Evolutionary conservation across 2,113 vertebrate species (phyloP).

Genomic region (Setophaga coronata): DNA sequence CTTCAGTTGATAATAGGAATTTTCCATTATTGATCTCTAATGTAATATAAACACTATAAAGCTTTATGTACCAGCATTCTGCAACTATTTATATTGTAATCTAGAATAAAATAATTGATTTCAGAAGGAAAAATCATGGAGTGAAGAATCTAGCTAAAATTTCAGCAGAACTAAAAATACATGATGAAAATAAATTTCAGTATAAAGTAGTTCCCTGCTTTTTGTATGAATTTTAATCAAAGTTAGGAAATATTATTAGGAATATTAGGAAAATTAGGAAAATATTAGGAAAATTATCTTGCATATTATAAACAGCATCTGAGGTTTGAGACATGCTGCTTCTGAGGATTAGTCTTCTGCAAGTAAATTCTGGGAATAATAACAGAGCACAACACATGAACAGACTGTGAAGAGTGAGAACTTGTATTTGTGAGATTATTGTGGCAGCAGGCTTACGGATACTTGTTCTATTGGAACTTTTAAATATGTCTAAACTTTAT

Average conservation of each 20-base stretch:
- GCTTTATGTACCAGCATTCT: neutral
- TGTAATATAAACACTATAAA: neutral
- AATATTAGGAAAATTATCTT: neutral
- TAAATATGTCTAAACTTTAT: neutral
- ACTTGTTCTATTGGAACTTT: neutral
- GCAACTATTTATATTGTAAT: neutral
- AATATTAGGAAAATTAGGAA: neutral
- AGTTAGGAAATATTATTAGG: too few relatives aligned
- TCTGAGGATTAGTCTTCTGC: neutral
- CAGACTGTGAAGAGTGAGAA: neutral
- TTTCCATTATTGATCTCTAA: neutral
- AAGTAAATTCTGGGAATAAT: neutral
- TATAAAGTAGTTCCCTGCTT: neutral
- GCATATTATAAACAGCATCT: neutral
- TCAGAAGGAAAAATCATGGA: neutral
- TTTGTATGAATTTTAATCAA: neutral
- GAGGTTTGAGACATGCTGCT: neutral
- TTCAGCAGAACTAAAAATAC: neutral
- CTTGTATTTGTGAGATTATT: neutral
- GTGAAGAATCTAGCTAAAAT: neutral
- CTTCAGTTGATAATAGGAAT: neutral
- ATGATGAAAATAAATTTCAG: neutral
- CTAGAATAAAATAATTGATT: neutral
- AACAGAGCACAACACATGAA: rapidly evolving
- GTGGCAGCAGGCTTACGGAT: neutral